phyloP scores from a whole-genome alignment of 1,140 invertebrate genomes.

The Drosophila lacteicornis region DNA sequence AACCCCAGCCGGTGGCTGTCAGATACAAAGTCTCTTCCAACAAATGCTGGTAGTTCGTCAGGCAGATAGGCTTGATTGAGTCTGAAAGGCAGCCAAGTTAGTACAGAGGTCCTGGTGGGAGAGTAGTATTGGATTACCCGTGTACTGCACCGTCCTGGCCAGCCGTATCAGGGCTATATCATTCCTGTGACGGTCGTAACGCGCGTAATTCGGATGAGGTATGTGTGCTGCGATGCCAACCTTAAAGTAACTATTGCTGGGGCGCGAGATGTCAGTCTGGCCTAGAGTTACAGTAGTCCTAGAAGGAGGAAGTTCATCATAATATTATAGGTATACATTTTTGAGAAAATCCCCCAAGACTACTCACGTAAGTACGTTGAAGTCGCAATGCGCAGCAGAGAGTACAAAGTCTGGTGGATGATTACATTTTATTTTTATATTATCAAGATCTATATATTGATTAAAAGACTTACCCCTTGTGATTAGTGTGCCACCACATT shows the following conservation, averaged over 20 bases:
- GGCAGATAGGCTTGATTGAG: conserved; percentile 1
- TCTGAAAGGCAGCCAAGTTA: neutral
- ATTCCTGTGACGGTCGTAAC: rapidly evolving
- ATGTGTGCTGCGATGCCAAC: neutral
- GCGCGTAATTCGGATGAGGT: neutral
- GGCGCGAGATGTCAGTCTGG: neutral
- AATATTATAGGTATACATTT: no score
- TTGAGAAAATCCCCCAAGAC: no score
- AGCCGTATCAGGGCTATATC: conserved; percentile 10
- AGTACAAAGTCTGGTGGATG: no score
- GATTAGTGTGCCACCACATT: no score
- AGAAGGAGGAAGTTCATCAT: neutral
- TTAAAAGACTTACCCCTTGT: no score
- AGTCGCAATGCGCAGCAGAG: no score
- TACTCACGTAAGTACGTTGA: neutral
- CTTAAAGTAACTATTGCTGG: neutral
- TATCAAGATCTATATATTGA: no score
- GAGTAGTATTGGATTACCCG: neutral
- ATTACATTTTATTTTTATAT: no score
- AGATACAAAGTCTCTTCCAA: neutral
- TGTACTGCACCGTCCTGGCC: neutral
- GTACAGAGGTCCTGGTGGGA: neutral
- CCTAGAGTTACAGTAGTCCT: neutral
- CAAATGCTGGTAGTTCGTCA: neutral
- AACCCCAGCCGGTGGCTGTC: neutral